Conservation (phyloP, 2,888 invertebrate species). For the Dryadula phaetusa region DNA sequence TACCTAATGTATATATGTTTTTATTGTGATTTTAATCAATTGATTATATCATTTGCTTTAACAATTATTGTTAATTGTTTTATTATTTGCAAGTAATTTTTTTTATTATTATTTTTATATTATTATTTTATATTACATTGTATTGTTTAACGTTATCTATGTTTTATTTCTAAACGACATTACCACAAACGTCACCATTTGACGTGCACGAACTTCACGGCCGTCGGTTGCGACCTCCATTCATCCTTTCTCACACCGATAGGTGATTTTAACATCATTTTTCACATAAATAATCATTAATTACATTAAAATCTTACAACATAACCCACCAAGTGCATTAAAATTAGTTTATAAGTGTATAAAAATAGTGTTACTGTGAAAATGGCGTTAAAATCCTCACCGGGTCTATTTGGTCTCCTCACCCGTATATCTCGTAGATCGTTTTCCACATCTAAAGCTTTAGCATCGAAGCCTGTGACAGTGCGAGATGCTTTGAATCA, state of each 20-base stretch:
- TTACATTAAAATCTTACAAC: conserved; percentile 51
- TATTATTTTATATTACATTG: not conserved
- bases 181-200: conserved; percentile 23
- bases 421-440: conserved; percentile 67
- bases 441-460: conserved; percentile 72
- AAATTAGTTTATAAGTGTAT: conserved; percentile 52
- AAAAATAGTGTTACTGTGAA: conserved; percentile 54
- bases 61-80: too few species aligned
- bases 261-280: conserved; percentile 64
- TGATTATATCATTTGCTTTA: too few species aligned
- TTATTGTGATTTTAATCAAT: too few species aligned
- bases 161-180: conserved; percentile 4
- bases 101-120: not conserved
- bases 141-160: not conserved
- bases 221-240: conserved; percentile 72
- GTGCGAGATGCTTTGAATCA: conserved; percentile 98
- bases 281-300: conserved; percentile 54
- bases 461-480: conserved; percentile 89
- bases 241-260: conserved; percentile 69
- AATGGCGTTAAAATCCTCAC: conserved; percentile 81
- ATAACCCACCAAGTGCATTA: conserved; percentile 53
- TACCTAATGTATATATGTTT: too few species aligned
- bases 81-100: too few species aligned
- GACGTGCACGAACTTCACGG: conserved; percentile 31
- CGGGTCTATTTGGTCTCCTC: conserved; percentile 66